Base-by-base conservation (phyloP, 2,888 invertebrate genomes). In the Polydrusus tereticollis region DNA sequence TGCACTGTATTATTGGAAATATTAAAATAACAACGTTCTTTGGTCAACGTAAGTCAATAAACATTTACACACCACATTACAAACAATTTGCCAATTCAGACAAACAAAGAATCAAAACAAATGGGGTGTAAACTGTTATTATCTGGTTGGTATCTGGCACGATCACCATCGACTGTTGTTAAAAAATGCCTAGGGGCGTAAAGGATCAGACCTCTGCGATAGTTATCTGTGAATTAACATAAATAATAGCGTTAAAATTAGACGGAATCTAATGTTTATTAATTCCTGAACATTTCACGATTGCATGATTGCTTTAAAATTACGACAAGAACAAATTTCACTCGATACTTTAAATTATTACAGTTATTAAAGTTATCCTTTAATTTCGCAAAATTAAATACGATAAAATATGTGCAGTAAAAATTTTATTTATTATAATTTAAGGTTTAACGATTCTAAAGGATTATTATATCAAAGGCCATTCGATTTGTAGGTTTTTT, bases 181-280 rank as follows among this genome's bases (percentile, higher is more conserved):
- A 7, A 58, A 58, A 58, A 58, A 41, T 41, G 38, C 60, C 60
- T 14, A 29, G 60, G 60, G 60, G 23, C 26, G 41, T 41, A 41
- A 38, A 41, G 21, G 41, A 41, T 41, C 10, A 14, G 23, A 45
- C 26, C 60, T 26, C 20, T 23, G 1, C 8, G 60, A 60, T 60
- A 26, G 6, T 50, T 50, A 50, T 50, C 50, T 50, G 2, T 20
- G 7, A 36, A 57, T 58, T 58, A 23, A 38, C 58, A 58, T 58
- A 36, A 16, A 38, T 58, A 58, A 58, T 58, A 23, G 58, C 38
- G 21, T 58, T 58, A 41, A 58, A 58, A 58, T 58, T 58, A 58
- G 21, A 29, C 41, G 1, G n/a, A 58, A 41, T 38, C 14, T 38
- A 41, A 38, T 58, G 38, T 58, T 23, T n/a, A 38, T 41, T 36